phyloP scores from a whole-genome alignment of 2,888 invertebrate genomes.

The Chrysolina haemoptera region DNA sequence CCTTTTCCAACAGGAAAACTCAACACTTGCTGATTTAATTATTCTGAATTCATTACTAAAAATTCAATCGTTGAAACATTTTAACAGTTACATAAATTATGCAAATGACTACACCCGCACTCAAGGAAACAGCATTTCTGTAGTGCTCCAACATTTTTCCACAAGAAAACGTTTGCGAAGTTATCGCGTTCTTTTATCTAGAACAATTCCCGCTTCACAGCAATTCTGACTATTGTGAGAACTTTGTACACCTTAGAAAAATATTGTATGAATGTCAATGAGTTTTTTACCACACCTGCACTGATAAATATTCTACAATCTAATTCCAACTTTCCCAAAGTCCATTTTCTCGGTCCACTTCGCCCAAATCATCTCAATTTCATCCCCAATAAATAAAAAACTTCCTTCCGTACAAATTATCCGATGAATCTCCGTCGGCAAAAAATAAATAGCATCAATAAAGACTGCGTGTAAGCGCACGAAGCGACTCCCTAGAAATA shows the following conservation, averaged over 20 bases:
- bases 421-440: conserved; percentile 37
- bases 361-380: conserved; percentile 38
- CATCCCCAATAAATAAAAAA: conserved; percentile 44
- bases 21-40: not conserved
- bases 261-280: conserved; percentile 3
- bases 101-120: not conserved
- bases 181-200: not conserved
- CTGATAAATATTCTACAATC: conserved; percentile 27
- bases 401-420: conserved; percentile 31
- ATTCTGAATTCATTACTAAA: not conserved
- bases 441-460: conserved; percentile 45
- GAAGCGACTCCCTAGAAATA: conserved; percentile 39
- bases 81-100: not conserved
- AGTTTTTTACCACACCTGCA: conserved; percentile 20
- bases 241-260: not conserved
- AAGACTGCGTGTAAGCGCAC: conserved; percentile 36
- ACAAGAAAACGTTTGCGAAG: not conserved
- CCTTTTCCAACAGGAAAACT: not conserved
- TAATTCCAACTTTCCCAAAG: conserved; percentile 41
- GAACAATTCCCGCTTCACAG: not conserved
- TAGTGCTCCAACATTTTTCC: not conserved
- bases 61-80: not conserved
- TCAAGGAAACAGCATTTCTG: not conserved
- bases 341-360: conserved; percentile 41
- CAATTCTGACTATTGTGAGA: not conserved